phyloP scores from a whole-genome alignment of 2,113 vertebrate species.

The Ceyx margarethae region DNA sequence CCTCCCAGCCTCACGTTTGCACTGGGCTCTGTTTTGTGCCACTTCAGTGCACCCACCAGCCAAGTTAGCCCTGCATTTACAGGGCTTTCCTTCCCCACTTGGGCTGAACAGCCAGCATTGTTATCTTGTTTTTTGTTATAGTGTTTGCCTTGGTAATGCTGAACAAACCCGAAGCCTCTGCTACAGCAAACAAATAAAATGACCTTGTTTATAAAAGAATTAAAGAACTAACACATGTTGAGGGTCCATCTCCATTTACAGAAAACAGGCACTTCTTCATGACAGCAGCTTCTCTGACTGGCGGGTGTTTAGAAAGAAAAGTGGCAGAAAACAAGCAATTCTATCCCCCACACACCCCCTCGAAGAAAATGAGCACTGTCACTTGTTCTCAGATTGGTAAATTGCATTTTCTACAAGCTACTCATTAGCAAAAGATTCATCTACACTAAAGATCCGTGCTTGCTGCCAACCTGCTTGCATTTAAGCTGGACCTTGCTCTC shows the following conservation, averaged over 20 bases:
- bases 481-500: conserved; percentile 73
- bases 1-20: neutral
- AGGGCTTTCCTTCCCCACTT: neutral
- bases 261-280: neutral
- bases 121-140: neutral
- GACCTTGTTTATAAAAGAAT: conserved; percentile 35
- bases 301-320: neutral
- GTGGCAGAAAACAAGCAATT: neutral
- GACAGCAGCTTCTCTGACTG: neutral
- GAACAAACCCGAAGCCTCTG: conserved; percentile 19
- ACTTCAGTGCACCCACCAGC: neutral
- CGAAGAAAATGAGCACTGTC: neutral
- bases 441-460: neutral
- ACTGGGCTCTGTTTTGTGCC: neutral
- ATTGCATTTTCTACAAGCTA: neutral
- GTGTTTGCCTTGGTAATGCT: conserved; percentile 25
- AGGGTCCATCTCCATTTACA: neutral
- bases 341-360: neutral
- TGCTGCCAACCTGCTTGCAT: conserved; percentile 33
- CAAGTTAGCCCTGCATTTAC: neutral
- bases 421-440: conserved; percentile 24
- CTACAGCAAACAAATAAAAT: neutral
- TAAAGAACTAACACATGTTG: neutral
- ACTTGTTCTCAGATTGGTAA: neutral
- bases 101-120: neutral